Evolutionary conservation across 92 coral and sea anemone genomes (phyloP).

Genomic region (Epizoanthus scotinus): DNA sequence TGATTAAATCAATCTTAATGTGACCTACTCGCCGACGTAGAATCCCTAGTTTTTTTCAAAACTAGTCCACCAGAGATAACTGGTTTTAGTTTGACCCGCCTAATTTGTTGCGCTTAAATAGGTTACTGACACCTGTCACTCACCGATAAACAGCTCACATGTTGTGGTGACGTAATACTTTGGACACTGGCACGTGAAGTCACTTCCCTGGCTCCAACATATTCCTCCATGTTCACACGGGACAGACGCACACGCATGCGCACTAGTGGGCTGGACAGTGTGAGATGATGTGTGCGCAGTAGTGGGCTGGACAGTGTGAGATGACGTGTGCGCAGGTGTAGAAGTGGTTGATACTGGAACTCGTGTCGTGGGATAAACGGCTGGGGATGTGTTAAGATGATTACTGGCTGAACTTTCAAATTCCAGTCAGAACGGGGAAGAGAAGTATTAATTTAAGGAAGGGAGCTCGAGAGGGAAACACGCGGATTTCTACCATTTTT

Average conservation of each 20-base stretch:
- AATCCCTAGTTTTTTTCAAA: too few species aligned
- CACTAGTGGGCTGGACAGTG: neutral
- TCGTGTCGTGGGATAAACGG: neutral
- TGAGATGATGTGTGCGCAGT: neutral
- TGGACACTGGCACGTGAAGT: constrained; percentile 23
- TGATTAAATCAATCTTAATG: too few species aligned
- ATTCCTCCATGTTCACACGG: constrained; percentile 21
- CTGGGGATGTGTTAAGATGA: neutral
- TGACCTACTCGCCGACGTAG: too few species aligned
- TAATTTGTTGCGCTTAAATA: neutral
- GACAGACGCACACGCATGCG: constrained; percentile 9
- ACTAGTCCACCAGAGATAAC: too few species aligned
- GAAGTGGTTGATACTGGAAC: neutral
- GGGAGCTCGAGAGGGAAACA: too few species aligned
- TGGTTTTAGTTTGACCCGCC: neutral
- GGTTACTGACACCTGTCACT: neutral
- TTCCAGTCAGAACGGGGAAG: too few species aligned
- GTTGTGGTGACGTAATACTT: constrained; percentile 1
- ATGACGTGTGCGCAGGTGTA: neutral
- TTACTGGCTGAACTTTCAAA: too few species aligned
- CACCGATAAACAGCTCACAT: constrained; percentile 13
- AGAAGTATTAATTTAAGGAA: too few species aligned
- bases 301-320: neutral
- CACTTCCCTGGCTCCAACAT: neutral
- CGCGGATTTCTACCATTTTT: too few species aligned